These are phyloP conservation scores for Vidua macroura DNA, from an alignment of 2,113 vertebrate genomes.

Conservation along the genomic window DNA sequence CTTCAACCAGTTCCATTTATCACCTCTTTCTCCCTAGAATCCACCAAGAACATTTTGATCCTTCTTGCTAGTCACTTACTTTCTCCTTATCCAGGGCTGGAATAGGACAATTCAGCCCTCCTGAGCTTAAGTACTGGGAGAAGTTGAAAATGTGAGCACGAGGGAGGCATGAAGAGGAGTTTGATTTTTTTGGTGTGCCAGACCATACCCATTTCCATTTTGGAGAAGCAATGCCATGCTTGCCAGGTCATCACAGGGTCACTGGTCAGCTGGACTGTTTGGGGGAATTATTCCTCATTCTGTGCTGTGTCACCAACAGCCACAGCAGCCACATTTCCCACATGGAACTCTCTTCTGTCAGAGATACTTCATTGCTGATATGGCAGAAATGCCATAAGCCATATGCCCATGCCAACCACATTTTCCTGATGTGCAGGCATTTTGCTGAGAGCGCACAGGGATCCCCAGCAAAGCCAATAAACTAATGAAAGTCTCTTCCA, in stretches of 20 bases:
- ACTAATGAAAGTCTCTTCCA: not conserved
- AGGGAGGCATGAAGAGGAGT: not conserved
- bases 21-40: not conserved
- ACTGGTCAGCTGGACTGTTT: not conserved
- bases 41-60: not conserved
- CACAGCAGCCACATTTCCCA: not conserved
- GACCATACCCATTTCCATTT: not conserved
- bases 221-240: not conserved
- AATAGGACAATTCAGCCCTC: not conserved
- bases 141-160: not conserved
- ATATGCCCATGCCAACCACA: not conserved
- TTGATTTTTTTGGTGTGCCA: not conserved
- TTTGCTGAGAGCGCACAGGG: not conserved
- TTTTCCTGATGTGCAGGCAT: not conserved
- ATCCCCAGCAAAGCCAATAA: not conserved
- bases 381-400: not conserved
- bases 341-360: not conserved
- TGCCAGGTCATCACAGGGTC: accelerated
- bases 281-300: not conserved
- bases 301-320: not conserved
- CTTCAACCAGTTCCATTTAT: not conserved
- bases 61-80: not conserved
- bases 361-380: not conserved
- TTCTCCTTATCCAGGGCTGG: not conserved
- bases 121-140: not conserved